These are phyloP conservation scores for Lutra lutra DNA, from an alignment of 2,797 vertebrate genomes.

Conservation along the genomic window DNA sequence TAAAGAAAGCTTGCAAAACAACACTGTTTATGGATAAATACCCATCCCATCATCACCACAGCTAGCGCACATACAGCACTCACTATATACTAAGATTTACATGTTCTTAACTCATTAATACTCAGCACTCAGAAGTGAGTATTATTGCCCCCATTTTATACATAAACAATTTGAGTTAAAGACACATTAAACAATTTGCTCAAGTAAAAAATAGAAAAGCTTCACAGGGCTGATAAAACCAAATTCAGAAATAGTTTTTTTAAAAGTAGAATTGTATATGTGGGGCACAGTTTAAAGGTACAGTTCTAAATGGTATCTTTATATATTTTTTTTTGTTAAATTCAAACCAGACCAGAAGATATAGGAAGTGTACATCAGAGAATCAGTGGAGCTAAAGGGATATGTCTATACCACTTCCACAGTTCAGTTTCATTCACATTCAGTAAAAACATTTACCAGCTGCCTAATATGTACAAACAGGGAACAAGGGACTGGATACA, in stretches of 20 bases:
- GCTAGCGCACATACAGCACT: neutral
- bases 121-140: neutral
- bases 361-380: neutral
- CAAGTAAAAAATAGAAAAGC: neutral
- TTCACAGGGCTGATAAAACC: neutral
- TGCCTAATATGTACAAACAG: neutral
- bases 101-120: neutral
- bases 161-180: neutral
- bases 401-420: neutral
- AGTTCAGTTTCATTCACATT: neutral
- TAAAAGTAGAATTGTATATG: neutral
- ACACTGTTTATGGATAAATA: constrained; percentile 8
- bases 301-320: neutral
- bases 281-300: neutral
- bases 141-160: neutral
- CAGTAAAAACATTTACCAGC: neutral
- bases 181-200: neutral
- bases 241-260: constrained; percentile 10
- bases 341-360: neutral
- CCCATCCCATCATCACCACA: neutral
- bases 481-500: neutral
- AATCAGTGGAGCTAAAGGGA: neutral
- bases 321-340: neutral
- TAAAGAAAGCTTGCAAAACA: neutral
- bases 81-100: neutral